A percentile compares a stretch with the other conserved stretches of the same genome.
These are phyloP conservation scores for Clitarchus hookeri DNA, from an alignment of 2,888 invertebrate species.

Conservation along the genomic window DNA sequence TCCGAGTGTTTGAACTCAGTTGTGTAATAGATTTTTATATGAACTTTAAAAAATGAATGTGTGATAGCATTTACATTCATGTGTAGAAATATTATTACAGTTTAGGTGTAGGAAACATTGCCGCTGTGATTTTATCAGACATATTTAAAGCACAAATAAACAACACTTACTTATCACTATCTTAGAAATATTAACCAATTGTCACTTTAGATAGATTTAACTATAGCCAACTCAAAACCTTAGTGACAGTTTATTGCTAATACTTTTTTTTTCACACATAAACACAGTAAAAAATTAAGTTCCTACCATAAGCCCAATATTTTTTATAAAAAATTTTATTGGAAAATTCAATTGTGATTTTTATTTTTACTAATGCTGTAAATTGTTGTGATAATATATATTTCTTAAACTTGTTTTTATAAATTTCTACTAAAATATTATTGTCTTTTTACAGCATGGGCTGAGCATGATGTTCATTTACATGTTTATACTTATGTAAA, in stretches of 20 bases:
- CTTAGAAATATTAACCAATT: background rate
- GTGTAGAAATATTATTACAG: background rate
- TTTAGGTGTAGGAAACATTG: background rate
- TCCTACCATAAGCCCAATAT: background rate
- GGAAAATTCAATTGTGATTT: background rate
- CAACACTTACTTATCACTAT: background rate
- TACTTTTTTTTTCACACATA: background rate
- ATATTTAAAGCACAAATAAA: background rate
- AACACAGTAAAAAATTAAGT: conserved; percentile 2
- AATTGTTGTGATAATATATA: background rate
- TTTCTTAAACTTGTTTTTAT: background rate
- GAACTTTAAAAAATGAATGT: too few relatives aligned
- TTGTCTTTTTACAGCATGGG: background rate
- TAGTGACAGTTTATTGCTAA: background rate
- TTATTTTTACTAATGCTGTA: background rate
- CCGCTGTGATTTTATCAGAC: background rate
- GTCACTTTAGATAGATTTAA: background rate
- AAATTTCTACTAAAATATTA: background rate
- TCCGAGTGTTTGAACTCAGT: background rate
- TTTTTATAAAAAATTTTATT: background rate
- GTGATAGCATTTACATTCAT: background rate
- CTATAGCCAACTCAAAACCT: background rate
- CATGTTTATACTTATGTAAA: background rate
- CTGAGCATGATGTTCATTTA: background rate
- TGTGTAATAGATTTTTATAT: too few relatives aligned